Percentiles rank a stretch among this genome's conserved stretches.
Conservation (phyloP, 2,888 invertebrate species). For the Neocrepidodera transversa region DNA sequence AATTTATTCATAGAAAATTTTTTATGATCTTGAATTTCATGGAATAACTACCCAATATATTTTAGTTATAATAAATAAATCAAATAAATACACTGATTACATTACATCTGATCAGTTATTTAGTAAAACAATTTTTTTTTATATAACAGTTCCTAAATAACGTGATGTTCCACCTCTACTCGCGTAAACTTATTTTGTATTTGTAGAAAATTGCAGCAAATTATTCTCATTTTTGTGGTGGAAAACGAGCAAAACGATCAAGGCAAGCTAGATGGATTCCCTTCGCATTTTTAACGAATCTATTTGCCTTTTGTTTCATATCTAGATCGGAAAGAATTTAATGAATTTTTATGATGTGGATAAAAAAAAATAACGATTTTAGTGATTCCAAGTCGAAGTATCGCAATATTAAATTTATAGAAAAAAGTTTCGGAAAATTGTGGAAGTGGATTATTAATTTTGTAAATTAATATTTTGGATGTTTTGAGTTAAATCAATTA, state of each 20-base stretch:
- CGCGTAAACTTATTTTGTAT: constrained; percentile 43
- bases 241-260: constrained; percentile 16
- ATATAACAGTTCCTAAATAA: too few relatives aligned
- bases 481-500: too few relatives aligned
- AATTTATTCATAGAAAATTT: too few relatives aligned
- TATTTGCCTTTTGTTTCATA: constrained; percentile 17
- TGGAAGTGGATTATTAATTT: too few relatives aligned
- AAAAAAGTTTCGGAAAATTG: too few relatives aligned
- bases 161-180: too few relatives aligned
- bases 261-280: not conserved
- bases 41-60: too few relatives aligned
- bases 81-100: too few relatives aligned
- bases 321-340: constrained; percentile 13
- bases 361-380: not conserved
- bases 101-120: not conserved
- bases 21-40: too few relatives aligned
- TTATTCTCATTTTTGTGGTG: constrained; percentile 37
- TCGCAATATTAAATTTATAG: not conserved
- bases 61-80: too few relatives aligned
- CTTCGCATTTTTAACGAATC: constrained; percentile 6
- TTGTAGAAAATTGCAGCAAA: constrained; percentile 49
- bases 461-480: too few relatives aligned
- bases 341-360: constrained; percentile 15
- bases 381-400: not conserved
- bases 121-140: too few relatives aligned